Evolutionary conservation across 1,140 invertebrate species (phyloP), one percentile per base, ranked within the genome.

Genomic region (Cepaea nemoralis): DNA sequence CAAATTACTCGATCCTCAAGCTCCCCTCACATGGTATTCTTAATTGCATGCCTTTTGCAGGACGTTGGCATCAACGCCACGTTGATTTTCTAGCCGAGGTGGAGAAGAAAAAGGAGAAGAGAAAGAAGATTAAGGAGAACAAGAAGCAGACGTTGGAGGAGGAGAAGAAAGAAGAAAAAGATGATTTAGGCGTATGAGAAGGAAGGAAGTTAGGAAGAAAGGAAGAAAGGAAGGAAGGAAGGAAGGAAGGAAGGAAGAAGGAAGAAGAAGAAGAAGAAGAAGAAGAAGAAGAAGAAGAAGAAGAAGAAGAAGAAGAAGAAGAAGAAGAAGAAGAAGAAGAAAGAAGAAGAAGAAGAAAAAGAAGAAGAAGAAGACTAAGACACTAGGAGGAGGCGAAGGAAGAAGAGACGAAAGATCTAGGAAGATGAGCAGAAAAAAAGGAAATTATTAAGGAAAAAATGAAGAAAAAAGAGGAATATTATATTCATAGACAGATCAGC

Each of bases 381-480:
- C n/a, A n/a, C n/a, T n/a, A n/a, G n/a, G n/a, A n/a, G n/a, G n/a
- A n/a, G n/a, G n/a, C n/a, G n/a, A n/a, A n/a, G n/a, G n/a, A n/a
- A n/a, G n/a, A n/a, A n/a, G n/a, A n/a, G n/a, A n/a, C n/a, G n/a
- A n/a, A n/a, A n/a, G n/a, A n/a, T n/a, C n/a, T n/a, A n/a, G n/a
- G n/a, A n/a, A n/a, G n/a, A n/a, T n/a, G n/a, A n/a, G n/a, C n/a
- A n/a, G n/a, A n/a, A n/a, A n/a, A n/a, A n/a, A n/a, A n/a, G n/a
- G n/a, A n/a, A n/a, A n/a, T n/a, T 55, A n/a, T 55, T 55, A 55
- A n/a, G n/a, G 50, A 55, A n/a, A 55, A 55, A 55, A 55, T 55
- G n/a, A 14, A 55, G 50, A 16, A 55, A 55, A 55, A 55, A n/a
- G 50, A n/a, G n/a, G n/a, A 55, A 16, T 55, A 16, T 55, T 55